Evolutionary conservation across 2,797 vertebrate genomes (phyloP).

Genomic region (Avahi laniger): DNA sequence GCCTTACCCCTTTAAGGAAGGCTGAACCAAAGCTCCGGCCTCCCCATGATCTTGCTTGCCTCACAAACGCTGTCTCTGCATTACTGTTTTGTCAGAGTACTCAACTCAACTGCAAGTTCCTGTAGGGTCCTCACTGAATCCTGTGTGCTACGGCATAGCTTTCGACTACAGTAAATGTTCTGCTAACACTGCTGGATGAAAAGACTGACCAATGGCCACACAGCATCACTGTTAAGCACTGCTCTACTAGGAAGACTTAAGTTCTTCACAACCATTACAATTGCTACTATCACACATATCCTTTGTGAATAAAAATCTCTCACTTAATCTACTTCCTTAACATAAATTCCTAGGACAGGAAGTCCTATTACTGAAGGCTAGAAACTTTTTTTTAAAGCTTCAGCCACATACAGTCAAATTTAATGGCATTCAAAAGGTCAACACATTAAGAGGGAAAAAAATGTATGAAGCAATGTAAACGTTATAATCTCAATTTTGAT

Average conservation of each 20-base stretch:
- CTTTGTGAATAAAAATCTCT: neutral
- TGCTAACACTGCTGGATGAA: neutral
- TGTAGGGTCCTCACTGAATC: neutral
- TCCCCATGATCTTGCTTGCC: neutral
- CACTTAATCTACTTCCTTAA: neutral
- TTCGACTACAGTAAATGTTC: neutral
- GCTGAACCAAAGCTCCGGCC: neutral
- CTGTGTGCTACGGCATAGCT: neutral
- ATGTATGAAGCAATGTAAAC: neutral
- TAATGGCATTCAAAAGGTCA: neutral
- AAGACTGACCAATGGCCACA: neutral
- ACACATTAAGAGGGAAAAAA: neutral
- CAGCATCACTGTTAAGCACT: neutral
- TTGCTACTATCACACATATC: neutral
- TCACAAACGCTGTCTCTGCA: neutral
- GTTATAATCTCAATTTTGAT: neutral
- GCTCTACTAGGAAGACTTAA: neutral
- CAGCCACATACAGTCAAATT: neutral
- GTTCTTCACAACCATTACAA: neutral
- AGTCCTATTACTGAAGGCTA: neutral
- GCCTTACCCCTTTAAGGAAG: neutral
- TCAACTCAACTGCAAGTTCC: neutral
- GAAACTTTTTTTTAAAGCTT: neutral
- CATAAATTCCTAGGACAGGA: neutral
- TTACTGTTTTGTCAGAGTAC: neutral